Conservation (phyloP, 1,140 invertebrate genomes). For the Zophobas atratus region DNA sequence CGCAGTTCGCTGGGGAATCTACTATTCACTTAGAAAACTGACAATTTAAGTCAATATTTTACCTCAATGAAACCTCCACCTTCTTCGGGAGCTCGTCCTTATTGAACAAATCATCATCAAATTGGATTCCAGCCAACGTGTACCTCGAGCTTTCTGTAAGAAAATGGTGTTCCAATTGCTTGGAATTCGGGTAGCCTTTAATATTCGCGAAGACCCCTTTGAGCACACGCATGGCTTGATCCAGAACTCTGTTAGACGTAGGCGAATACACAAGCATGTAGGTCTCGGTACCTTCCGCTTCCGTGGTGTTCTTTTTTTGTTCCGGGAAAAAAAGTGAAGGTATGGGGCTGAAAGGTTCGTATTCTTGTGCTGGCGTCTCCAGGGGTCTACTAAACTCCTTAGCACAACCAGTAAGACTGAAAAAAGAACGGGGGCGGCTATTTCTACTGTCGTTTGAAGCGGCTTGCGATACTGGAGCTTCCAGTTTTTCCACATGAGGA, state of each 20-base stretch:
- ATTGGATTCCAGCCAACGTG: slow-evolving; percentile 71
- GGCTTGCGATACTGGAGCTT: slow-evolving; percentile 83
- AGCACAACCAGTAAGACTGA: slow-evolving; percentile 79
- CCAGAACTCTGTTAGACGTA: slow-evolving; percentile 1
- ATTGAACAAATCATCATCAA: slow-evolving; percentile 69
- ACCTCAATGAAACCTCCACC: slow-evolving; percentile 72
- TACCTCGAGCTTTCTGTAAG: neutral
- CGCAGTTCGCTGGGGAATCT: slow-evolving; percentile 75
- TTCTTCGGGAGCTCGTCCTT: slow-evolving; percentile 68
- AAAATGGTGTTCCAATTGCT: neutral
- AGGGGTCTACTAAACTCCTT: slow-evolving; percentile 70
- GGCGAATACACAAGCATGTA: slow-evolving; percentile 10
- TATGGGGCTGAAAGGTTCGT: neutral
- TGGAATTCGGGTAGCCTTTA: slow-evolving; percentile 12
- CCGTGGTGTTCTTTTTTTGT: neutral
- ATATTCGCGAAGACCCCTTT: neutral
- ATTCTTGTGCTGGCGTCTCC: neutral
- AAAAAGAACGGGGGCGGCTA: slow-evolving; percentile 80
- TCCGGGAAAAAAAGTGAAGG: neutral
- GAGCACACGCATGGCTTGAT: neutral
- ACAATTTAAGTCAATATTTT: slow-evolving; percentile 6
- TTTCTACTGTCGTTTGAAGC: slow-evolving; percentile 79
- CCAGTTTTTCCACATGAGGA: slow-evolving; percentile 92
- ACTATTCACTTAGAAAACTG: slow-evolving; percentile 10
- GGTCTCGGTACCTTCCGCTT: neutral